Evolutionary conservation across 2,888 invertebrate species (phyloP).

Genomic region (Caenorhabditis sp.): DNA sequence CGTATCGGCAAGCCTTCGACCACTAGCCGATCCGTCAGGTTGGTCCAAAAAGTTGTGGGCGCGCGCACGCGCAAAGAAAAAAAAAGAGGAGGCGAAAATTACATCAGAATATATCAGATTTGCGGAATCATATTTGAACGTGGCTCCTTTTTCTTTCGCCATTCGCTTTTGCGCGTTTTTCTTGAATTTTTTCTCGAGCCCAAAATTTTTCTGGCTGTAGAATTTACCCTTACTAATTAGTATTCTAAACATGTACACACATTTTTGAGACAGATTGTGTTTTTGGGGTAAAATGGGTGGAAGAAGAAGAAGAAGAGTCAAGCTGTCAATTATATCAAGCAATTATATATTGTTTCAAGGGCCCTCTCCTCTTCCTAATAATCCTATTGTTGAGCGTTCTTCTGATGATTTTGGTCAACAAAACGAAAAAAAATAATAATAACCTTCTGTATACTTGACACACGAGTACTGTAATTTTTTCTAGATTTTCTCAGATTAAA

Average conservation of each 20-base stretch:
- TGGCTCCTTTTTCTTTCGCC: constrained; percentile 9
- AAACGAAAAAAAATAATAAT: no score
- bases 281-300: background rate
- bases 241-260: background rate
- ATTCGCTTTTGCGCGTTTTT: constrained; percentile 5
- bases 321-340: background rate
- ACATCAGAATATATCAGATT: constrained; percentile 48
- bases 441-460: no score
- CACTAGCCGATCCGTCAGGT: constrained; percentile 48
- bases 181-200: background rate
- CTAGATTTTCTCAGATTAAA: no score
- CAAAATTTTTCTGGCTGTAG: no score
- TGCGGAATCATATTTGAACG: constrained; percentile 42
- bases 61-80: no score
- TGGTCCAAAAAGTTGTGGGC: background rate
- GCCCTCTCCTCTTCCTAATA: background rate
- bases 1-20: constrained; percentile 49
- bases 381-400: background rate
- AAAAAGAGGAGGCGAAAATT: no score
- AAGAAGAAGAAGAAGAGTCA: background rate
- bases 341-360: background rate
- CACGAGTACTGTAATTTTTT: no score
- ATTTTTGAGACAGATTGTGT: background rate
- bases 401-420: background rate
- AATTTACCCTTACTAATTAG: background rate